Evolutionary conservation across 2,888 invertebrate species (phyloP), one percentile per base, ranked within the genome.

Genomic region (Trichopria drosophilae): DNA sequence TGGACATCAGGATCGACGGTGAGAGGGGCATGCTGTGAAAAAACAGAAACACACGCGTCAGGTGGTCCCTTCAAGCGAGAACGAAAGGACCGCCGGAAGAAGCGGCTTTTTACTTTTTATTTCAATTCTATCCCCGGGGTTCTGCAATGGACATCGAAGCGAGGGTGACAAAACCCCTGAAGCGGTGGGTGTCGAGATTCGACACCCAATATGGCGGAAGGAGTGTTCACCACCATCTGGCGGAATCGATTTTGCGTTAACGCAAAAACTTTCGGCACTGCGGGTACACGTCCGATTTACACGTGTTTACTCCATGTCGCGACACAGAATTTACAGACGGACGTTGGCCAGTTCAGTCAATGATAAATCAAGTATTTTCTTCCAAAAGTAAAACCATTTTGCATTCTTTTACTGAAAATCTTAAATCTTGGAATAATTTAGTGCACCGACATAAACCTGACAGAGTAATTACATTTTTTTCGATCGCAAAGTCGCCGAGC

Each of bases 81-180:
- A 19, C 12, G 32, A 44, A 36, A 16, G 26, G 29, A 28, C 31
- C n/a, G 10, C 29, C 45, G 36, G 51, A 35, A 46, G 46, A 24
- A 46, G 41, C 44, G 41, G 37, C 47, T 45, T 55, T 51, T 50
- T 46, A 55, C n/a, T n/a, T 55, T 55, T 55, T 51, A 43, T 47
- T 41, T 45, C 47, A 49, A 44, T 52, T 52, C 48, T 47, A 47
- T 31, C 51, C 37, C 41, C 39, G 31, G 44, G 32, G 40, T 29
- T n/a, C n/a, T n/a, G n/a, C n/a, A n/a, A n/a, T n/a, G n/a, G n/a
- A n/a, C n/a, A n/a, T n/a, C n/a, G n/a, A n/a, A 26, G 26, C 12
- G 10, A 10, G 10, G 9, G 10, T 26, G 9, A 10, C 10, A 10
- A 26, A 10, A 26, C 26, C 26, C 12, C 12, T n/a, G 26, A 26